These are phyloP conservation scores for Podarcis raffonei DNA, from an alignment of 2,113 vertebrate species.

Conservation along the genomic window DNA sequence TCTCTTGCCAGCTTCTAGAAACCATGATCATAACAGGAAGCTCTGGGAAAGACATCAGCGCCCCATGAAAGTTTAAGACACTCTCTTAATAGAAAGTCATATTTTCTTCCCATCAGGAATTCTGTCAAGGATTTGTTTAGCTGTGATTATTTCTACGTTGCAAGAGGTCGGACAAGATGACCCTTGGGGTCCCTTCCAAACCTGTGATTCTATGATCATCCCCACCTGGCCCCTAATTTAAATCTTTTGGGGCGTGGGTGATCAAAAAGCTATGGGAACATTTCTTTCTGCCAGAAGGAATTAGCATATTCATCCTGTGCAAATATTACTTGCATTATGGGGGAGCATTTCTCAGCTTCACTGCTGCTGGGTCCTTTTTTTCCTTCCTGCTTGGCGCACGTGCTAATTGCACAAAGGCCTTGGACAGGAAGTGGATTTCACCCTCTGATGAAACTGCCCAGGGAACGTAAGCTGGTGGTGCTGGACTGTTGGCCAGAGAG, in stretches of 20 bases:
- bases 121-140: no score
- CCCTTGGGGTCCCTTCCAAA: no score
- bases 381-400: accelerated
- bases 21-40: neutral
- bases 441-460: conserved; percentile 4
- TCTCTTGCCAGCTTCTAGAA: neutral
- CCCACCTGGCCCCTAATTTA: neutral
- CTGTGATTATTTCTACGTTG: no score
- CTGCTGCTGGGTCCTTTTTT: no score
- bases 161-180: no score
- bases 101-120: no score
- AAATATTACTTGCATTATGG: neutral
- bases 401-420: neutral
- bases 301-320: neutral
- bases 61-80: neutral
- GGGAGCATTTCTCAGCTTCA: neutral
- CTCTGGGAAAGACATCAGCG: neutral
- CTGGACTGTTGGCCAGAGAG: neutral
- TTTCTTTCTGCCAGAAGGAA: neutral
- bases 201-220: neutral
- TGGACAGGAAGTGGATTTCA: neutral
- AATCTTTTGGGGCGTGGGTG: neutral
- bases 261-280: neutral
- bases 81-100: no score
- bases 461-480: neutral